Evolutionary conservation across 64 coral and sea anemone species (phyloP).

Genomic region (Anthopleura sola): DNA sequence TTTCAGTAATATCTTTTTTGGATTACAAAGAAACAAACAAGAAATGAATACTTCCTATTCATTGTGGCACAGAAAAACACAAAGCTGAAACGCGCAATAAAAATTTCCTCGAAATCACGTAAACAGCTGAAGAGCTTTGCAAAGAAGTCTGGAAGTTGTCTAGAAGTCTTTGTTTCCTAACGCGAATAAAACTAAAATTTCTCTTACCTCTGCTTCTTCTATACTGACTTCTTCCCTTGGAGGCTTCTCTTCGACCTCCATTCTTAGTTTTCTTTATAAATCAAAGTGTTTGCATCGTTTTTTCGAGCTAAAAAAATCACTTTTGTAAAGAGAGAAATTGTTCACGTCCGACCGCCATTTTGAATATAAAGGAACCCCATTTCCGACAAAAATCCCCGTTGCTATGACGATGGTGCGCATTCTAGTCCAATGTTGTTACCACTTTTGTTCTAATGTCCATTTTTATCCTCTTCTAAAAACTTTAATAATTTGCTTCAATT

Average conservation of each 20-base stretch:
- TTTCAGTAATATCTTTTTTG: background rate
- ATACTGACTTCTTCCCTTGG: slow-evolving; percentile 13
- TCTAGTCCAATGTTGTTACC: background rate
- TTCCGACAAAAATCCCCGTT: background rate
- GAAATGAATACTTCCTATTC: background rate
- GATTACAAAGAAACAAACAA: background rate
- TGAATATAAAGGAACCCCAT: slow-evolving; percentile 16
- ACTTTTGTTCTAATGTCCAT: background rate
- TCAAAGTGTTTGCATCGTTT: background rate
- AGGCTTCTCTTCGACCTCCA: slow-evolving; percentile 30
- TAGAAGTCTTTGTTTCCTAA: background rate
- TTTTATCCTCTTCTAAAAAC: background rate
- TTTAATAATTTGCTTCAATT: background rate
- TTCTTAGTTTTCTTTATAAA: background rate
- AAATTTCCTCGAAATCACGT: background rate
- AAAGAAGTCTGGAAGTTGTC: background rate
- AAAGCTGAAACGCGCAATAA: background rate
- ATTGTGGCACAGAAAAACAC: background rate
- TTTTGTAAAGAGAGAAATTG: background rate
- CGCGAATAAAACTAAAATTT: slow-evolving; percentile 22
- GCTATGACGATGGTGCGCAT: background rate
- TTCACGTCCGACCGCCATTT: slow-evolving; percentile 13
- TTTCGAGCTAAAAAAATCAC: background rate
- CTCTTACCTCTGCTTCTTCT: slow-evolving; percentile 9
- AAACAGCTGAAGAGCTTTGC: background rate